Conservation (phyloP, 2,113 vertebrate genomes). For the Chionis minor region DNA sequence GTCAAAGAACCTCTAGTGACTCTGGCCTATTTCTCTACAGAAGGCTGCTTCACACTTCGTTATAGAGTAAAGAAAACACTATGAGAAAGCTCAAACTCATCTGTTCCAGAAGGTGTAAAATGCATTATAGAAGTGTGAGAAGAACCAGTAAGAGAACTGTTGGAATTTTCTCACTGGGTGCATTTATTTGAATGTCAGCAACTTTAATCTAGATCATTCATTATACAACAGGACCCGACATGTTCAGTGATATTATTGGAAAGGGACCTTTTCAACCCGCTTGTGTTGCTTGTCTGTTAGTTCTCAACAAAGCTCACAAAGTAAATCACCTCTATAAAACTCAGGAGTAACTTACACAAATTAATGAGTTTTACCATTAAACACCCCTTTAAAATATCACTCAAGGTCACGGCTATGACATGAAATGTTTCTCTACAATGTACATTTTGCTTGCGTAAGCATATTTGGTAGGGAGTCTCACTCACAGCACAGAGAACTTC, state of each 20-base stretch:
- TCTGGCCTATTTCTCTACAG: slow-evolving; percentile 9
- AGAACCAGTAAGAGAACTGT: slow-evolving; percentile 1
- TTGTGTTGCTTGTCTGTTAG: not conserved
- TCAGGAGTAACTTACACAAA: not conserved
- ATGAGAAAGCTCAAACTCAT: not conserved
- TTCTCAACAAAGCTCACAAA: not conserved
- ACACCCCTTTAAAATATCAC: not conserved
- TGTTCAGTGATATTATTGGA: not conserved
- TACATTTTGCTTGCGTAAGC: not conserved
- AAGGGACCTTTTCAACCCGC: not conserved
- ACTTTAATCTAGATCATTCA: slow-evolving; percentile 38
- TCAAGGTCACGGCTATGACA: not conserved
- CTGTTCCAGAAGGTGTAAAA: slow-evolving; percentile 34
- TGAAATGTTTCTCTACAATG: not conserved
- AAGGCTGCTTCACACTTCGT: slow-evolving; percentile 12
- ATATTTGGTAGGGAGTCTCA: not conserved
- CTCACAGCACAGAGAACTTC: not conserved
- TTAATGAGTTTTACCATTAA: not conserved
- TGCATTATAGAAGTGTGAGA: not conserved
- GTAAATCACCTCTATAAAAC: not conserved
- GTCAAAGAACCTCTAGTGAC: slow-evolving; percentile 11
- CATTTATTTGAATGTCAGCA: slow-evolving; percentile 47
- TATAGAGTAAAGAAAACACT: slow-evolving; percentile 1
- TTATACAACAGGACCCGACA: not conserved
- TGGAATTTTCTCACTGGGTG: slow-evolving; percentile 34